Evolutionary conservation across 2,888 invertebrate genomes (phyloP).

Genomic region (Caenorhabditis angaria): DNA sequence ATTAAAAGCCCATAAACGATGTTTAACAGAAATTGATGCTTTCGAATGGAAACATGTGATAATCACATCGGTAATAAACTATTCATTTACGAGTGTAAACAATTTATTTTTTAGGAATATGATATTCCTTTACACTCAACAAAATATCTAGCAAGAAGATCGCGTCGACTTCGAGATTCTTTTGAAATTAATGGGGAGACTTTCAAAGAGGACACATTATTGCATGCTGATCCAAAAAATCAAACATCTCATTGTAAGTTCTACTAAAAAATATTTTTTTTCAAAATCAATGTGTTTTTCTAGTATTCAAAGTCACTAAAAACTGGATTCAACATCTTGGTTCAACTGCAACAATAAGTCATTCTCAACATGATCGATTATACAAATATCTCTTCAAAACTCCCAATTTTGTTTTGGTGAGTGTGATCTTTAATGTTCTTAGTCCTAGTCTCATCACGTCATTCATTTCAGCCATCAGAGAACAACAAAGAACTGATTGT

Average conservation of each 20-base stretch:
- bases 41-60: constrained; percentile 49
- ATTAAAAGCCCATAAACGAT: constrained; percentile 39
- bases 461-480: constrained; percentile 17
- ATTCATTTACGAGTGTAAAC: neutral
- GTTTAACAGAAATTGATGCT: constrained; percentile 38
- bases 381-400: constrained; percentile 28
- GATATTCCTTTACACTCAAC: constrained; percentile 48
- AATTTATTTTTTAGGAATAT: constrained; percentile 27
- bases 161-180: constrained; percentile 34
- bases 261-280: too few species aligned
- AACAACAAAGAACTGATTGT: constrained; percentile 20
- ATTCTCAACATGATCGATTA: constrained; percentile 24
- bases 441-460: too few species aligned
- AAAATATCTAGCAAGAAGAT: constrained; percentile 34
- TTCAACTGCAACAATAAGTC: constrained; percentile 38
- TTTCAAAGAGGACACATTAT: constrained; percentile 32
- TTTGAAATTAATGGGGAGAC: constrained; percentile 40
- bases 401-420: constrained; percentile 25
- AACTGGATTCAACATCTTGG: constrained; percentile 40
- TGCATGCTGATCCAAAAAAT: constrained; percentile 29
- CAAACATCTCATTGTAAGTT: constrained; percentile 27
- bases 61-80: constrained; percentile 27
- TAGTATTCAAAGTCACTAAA: constrained; percentile 36
- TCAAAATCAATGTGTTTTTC: too few species aligned
- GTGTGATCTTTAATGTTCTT: neutral